These are phyloP conservation scores for Rotaria macrura DNA, from an alignment of 2,888 invertebrate genomes.

Conservation along the genomic window DNA sequence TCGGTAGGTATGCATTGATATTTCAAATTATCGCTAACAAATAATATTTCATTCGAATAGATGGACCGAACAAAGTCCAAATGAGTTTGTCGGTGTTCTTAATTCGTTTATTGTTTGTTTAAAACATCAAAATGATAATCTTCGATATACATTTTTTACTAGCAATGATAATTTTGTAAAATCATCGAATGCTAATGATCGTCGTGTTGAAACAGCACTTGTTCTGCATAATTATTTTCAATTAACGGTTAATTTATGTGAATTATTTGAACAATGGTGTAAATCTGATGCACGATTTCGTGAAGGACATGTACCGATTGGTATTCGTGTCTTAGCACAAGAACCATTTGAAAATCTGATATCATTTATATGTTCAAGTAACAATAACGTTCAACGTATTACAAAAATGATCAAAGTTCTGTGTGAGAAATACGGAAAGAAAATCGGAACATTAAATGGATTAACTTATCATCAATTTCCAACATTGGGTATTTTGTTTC, in stretches of 20 bases:
- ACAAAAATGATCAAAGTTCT: slow-evolving; percentile 79
- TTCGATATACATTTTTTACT: slow-evolving; percentile 23
- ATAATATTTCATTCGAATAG: too few relatives aligned
- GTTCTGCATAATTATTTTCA: slow-evolving; percentile 64
- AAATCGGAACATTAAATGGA: slow-evolving; percentile 58
- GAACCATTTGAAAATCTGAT: slow-evolving; percentile 83
- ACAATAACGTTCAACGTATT: slow-evolving; percentile 82
- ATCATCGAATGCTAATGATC: slow-evolving; percentile 18
- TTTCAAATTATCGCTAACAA: too few relatives aligned
- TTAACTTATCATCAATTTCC: slow-evolving; percentile 69
- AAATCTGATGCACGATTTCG: slow-evolving; percentile 64
- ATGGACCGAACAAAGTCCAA: neutral
- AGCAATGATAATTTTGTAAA: neutral
- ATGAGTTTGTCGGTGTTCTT: slow-evolving; percentile 25
- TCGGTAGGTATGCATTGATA: neutral
- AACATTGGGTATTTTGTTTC: slow-evolving; percentile 56
- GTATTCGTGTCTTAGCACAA: slow-evolving; percentile 79
- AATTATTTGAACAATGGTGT: slow-evolving; percentile 67
- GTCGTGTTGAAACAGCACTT: slow-evolving; percentile 34
- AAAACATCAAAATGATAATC: slow-evolving; percentile 10
- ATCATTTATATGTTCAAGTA: slow-evolving; percentile 90
- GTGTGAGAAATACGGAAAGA: slow-evolving; percentile 67
- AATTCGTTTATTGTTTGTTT: slow-evolving; percentile 3
- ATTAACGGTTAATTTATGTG: slow-evolving; percentile 61
- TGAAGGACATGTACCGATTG: slow-evolving; percentile 52